Evolutionary conservation across 2,797 vertebrate species (phyloP), one percentile per base, ranked within the genome.

Genomic region (Pithecia hirsuta): DNA sequence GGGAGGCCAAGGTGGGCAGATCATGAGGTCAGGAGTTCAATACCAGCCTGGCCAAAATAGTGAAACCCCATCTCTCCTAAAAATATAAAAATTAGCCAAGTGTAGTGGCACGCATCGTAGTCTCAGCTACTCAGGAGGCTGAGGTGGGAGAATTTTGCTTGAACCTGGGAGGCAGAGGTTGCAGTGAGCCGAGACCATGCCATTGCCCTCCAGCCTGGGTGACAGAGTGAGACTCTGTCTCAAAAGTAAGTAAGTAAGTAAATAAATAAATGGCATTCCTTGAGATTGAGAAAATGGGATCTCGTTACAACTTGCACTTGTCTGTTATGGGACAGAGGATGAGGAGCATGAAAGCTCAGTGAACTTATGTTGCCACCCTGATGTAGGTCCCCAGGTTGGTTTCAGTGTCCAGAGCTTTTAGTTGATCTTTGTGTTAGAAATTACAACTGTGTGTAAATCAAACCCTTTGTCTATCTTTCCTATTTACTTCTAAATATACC

Each of bases 261-360:
- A 33, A 33, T 30, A 30, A 61, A 64, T 33, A 64, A 67, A 19
- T 85, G 44, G 44, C 67, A 64, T 83, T 79, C 52, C 24, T 97
- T 97, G 80, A 87, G 80, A 82, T 0, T 88, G 85, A 95, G 78
- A 30, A 82, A 91, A 44, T 36, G 14, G 4, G 57, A 79, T 61
- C 50, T 95, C 22, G 33, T 84, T 91, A 24, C 86, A 79, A 86
- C 52, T 94, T 93, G 44, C 83, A n/a, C 94, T 89, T 92, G 67
- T 85, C 78, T 80, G 17, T 76, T n/a, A 33, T 41, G 87, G 39
- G 19, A 36, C 59, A 87, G 74, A 88, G 28, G 36, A 50, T 12
- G 24, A 85, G 36, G 36, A 72, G 15, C 10, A 57, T 17, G 22
- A 36, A 44, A 22, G 1, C 41, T 85, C 36, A n/a, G 17, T 88